phyloP scores from a whole-genome alignment of 2,888 invertebrate species.

The Nomada ferruginata region DNA sequence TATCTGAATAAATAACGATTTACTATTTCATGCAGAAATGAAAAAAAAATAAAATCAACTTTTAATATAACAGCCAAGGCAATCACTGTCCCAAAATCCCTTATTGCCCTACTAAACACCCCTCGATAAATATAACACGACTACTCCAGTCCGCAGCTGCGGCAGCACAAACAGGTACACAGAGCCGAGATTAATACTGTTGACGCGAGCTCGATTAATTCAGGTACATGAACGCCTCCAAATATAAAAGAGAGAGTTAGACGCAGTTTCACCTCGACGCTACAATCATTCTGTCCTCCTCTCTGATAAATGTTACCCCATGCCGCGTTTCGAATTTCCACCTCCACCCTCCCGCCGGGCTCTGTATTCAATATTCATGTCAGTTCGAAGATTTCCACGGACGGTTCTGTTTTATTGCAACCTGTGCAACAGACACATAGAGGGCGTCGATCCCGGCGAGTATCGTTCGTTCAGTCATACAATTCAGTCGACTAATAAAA shows the following conservation, averaged over 20 bases:
- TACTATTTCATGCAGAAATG: too few species aligned
- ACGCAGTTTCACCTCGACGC: background rate
- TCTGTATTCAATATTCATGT: constrained; percentile 31
- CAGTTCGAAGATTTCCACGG: constrained; percentile 19
- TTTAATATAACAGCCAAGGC: background rate
- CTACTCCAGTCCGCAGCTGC: background rate
- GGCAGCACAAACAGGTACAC: background rate
- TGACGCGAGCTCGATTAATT: constrained; percentile 19
- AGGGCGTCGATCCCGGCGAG: constrained; percentile 18
- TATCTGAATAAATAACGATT: background rate
- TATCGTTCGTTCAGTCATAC: constrained; percentile 36
- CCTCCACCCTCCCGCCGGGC: background rate
- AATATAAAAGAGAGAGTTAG: background rate
- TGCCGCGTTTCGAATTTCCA: constrained; percentile 20
- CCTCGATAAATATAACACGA: constrained; percentile 10
- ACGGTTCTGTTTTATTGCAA: constrained; percentile 7
- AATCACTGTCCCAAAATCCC: background rate
- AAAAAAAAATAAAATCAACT: background rate
- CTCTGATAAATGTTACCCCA: constrained; percentile 29
- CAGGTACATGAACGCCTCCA: background rate
- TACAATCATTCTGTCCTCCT: too few species aligned
- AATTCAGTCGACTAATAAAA: constrained; percentile 48
- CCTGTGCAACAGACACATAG: constrained; percentile 5
- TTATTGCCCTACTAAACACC: background rate
- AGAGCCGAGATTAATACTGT: constrained; percentile 22